phyloP scores from a whole-genome alignment of 2,888 invertebrate genomes.

The Brachyptera putata region DNA sequence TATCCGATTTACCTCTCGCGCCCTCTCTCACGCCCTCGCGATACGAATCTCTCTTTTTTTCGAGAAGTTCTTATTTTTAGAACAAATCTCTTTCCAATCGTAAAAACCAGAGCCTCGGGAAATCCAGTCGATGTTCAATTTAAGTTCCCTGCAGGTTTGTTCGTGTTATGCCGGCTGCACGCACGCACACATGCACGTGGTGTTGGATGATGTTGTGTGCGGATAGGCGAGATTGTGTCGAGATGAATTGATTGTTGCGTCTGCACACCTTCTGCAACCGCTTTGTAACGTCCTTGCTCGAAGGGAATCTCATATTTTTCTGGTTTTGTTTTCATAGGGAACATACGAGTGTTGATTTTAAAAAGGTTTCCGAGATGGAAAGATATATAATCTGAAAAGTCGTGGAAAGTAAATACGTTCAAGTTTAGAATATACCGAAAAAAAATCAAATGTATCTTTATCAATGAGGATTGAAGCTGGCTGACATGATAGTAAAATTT shows the following conservation, averaged over 20 bases:
- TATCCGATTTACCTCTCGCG: not conserved
- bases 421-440: too few species aligned
- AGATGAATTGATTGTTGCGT: not conserved
- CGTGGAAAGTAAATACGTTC: too few species aligned
- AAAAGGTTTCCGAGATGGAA: too few species aligned
- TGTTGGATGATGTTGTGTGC: too few species aligned
- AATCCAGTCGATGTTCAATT: constrained; percentile 17
- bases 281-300: not conserved
- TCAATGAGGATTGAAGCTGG: too few species aligned
- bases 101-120: constrained; percentile 10
- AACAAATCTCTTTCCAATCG: constrained; percentile 23
- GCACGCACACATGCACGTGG: not conserved
- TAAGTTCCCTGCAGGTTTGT: not conserved
- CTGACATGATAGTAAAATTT: too few species aligned
- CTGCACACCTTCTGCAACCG: not conserved
- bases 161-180: not conserved
- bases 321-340: too few species aligned
- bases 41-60: not conserved
- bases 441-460: too few species aligned
- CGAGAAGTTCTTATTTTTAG: constrained; percentile 12
- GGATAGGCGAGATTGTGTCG: not conserved
- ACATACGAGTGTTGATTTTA: too few species aligned
- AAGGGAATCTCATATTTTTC: not conserved
- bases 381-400: too few species aligned
- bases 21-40: not conserved